These are phyloP conservation scores for Drosophila peninsularis DNA, from an alignment of 2,888 invertebrate species.

Conservation along the genomic window DNA sequence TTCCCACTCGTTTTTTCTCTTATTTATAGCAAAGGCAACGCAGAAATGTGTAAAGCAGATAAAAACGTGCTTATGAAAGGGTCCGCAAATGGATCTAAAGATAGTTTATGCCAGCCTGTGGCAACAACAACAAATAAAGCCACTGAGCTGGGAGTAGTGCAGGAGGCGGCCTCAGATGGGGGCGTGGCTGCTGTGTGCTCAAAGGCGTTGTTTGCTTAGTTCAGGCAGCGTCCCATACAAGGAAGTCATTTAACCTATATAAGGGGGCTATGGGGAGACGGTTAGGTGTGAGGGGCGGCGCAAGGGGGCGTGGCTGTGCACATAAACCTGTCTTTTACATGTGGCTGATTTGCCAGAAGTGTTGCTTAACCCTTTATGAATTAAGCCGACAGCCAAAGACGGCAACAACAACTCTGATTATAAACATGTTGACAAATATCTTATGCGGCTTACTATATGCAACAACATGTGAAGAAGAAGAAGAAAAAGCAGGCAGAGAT, in stretches of 20 bases:
- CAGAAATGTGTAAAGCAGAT: conserved; percentile 75
- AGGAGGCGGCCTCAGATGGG: conserved; percentile 1
- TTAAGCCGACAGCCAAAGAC: conserved; percentile 46
- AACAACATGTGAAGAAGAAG: conserved; percentile 32
- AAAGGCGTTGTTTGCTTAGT: conserved; percentile 54
- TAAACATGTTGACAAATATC: conserved; percentile 71
- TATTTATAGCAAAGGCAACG: conserved; percentile 35
- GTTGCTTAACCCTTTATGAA: conserved; percentile 40
- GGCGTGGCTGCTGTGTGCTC: conserved; percentile 45
- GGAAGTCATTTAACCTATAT: conserved; percentile 77
- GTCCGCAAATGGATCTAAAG: conserved; percentile 50
- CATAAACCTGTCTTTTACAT: conserved; percentile 44
- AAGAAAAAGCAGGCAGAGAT: not conserved
- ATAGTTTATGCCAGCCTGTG: conserved; percentile 62
- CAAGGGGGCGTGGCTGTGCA: conserved; percentile 11
- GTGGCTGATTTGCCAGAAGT: conserved; percentile 28
- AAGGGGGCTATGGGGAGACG: not conserved
- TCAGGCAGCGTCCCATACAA: conserved; percentile 38
- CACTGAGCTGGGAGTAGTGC: conserved; percentile 21
- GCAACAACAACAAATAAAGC: conserved; percentile 60
- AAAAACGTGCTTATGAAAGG: conserved; percentile 76
- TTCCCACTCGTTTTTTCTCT: conserved; percentile 1
- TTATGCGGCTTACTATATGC: conserved; percentile 31
- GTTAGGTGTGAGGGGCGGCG: not conserved
- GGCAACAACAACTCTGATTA: conserved; percentile 38